Evolutionary conservation across 2,888 invertebrate genomes (phyloP), one percentile per base, ranked within the genome.

Genomic region (Xiphydria camelus): DNA sequence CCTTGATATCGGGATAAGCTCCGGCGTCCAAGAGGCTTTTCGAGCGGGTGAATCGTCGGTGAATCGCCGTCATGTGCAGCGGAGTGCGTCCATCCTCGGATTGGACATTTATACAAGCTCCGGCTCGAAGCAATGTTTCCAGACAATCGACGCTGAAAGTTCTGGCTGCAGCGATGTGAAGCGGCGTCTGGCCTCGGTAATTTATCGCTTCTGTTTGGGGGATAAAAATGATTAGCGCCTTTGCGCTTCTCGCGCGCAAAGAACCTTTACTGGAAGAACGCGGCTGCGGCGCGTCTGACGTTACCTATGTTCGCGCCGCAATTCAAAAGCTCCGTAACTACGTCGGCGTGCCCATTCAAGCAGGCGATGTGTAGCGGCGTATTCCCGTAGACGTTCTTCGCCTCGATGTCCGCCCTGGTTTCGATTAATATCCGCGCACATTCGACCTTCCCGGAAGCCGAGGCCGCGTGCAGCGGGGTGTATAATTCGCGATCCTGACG

Each of bases 61-160:
- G 82, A 55, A 83, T 79, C 4, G 84, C 83, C n/a, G 84, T 83
- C 82, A 84, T 82, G 59, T 85, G 84, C 26, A 85, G 75, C 1
- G 85, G 80, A 3, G 84, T 83, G 37, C 82, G 73, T 1, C 83
- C 83, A 61, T 83, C 83, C 39, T 77, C 69, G 53, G 81, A 82
- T 62, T 80, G 79, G 23, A 77, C 76, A 59, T 83, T 82, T 15
- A 82, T 77, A 47, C 80, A 77, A 1, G 80, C 81, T 2, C 72
- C 78, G 45, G 79, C 77, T 14, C 77, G 76, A 29, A 85, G 71
- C 32, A 85, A 69, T 42, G 79, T 76, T 56, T 81, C 80, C 37
- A 85, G 68, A 66, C 84, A 84, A 26, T 80, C 79, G n/a, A 79
- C 81, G 3, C 84, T 83, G 46, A 81, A 80, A 4, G 80, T 80